Evolutionary conservation across 1,140 invertebrate genomes (phyloP).

Genomic region (Gryon sp.): DNA sequence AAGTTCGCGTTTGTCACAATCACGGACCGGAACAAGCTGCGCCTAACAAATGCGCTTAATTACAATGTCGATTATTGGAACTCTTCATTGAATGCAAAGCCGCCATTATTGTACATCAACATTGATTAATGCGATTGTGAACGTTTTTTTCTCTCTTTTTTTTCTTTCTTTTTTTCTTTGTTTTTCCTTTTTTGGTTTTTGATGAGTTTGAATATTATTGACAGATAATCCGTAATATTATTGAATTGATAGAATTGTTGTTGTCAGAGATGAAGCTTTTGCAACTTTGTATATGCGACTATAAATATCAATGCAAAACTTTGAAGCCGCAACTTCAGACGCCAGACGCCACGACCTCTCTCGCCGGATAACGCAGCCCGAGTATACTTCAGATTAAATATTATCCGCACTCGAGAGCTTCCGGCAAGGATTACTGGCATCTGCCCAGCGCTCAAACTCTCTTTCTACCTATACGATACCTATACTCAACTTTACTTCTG

Average conservation of each 20-base stretch:
- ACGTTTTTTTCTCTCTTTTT: no score
- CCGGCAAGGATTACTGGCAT: constrained; percentile 60
- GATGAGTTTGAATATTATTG: no score
- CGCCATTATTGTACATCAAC: constrained; percentile 26
- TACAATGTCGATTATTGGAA: constrained; percentile 60
- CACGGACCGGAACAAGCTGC: constrained; percentile 32
- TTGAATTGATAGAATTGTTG: no score
- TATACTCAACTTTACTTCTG: constrained; percentile 27
- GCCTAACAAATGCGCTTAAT: constrained; percentile 59
- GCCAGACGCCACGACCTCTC: constrained; percentile 50
- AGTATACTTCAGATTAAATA: constrained; percentile 63
- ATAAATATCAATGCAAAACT: constrained; percentile 63
- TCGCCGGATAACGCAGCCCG: constrained; percentile 43
- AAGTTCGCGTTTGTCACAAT: no score
- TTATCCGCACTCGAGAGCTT: constrained; percentile 58
- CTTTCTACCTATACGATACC: no score
- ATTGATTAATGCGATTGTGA: constrained; percentile 41
- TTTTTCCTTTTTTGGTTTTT: no score
- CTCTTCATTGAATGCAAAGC: no score
- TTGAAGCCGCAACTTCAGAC: constrained; percentile 58
- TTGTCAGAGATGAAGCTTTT: constrained; percentile 3
- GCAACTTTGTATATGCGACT: constrained; percentile 40
- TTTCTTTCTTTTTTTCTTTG: no score
- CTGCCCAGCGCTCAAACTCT: constrained; percentile 36
- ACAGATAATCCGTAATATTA: no score